Conservation (phyloP, 2,797 vertebrate species). For the Intellagama lesueurii region DNA sequence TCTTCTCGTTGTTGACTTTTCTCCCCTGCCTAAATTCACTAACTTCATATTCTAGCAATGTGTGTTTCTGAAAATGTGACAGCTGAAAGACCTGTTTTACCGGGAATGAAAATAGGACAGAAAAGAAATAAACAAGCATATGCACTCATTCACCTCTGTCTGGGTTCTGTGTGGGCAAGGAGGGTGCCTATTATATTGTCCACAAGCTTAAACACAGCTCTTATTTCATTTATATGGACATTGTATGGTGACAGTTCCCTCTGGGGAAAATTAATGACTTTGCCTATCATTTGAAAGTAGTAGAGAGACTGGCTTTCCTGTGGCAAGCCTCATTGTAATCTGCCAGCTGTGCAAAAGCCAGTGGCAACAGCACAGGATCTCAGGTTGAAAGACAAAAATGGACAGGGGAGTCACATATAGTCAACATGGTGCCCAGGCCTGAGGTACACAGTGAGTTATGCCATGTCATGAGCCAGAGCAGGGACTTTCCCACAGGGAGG, state of each 20-base stretch:
- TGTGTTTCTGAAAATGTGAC: background rate
- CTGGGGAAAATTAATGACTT: background rate
- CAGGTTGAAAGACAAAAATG: background rate
- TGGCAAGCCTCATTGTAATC: background rate
- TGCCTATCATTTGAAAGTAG: background rate
- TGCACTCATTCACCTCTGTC: too few species aligned
- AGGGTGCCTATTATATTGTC: background rate
- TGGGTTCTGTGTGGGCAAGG: background rate
- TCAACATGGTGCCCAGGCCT: too few species aligned
- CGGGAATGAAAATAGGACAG: background rate
- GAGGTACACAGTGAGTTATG: too few species aligned
- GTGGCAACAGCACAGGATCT: background rate
- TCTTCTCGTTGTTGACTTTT: too few species aligned
- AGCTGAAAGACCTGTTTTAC: background rate
- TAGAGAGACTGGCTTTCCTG: background rate
- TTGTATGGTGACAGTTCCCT: background rate
- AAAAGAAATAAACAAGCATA: background rate
- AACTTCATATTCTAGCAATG: background rate
- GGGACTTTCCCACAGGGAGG: too few species aligned
- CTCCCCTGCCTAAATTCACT: background rate
- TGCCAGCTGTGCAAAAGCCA: too few species aligned
- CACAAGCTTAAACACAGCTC: background rate
- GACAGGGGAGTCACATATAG: too few species aligned
- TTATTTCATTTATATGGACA: background rate
- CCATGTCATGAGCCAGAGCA: background rate